Conservation (phyloP, 2,113 vertebrate genomes). For the Trinectes maculatus region DNA sequence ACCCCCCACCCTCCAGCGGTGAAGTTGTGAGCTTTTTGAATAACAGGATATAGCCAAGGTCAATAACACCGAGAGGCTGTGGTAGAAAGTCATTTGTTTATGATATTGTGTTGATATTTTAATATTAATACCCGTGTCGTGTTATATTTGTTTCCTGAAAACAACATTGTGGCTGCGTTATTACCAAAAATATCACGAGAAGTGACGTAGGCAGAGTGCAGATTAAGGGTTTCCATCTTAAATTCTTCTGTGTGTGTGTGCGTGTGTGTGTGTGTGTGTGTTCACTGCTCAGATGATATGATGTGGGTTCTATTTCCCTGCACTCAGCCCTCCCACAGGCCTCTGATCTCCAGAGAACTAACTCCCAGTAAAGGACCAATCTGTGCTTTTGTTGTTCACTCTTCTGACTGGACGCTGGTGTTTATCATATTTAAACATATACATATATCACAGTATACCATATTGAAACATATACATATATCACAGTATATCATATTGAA, state of each 20-base stretch:
- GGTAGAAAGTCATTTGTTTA: conserved; percentile 5
- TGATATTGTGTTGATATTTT: conserved; percentile 32
- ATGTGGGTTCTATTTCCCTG: conserved; percentile 73
- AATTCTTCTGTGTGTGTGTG: conserved; percentile 57
- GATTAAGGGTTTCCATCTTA: conserved; percentile 74
- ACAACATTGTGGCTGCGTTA: conserved; percentile 53
- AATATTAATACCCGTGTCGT: conserved; percentile 27
- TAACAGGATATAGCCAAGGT: conserved; percentile 76
- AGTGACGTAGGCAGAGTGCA: conserved; percentile 61
- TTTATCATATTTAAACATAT: too few relatives aligned
- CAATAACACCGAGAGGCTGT: conserved; percentile 26
- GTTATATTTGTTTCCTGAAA: conserved; percentile 1
- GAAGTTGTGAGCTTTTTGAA: conserved; percentile 59
- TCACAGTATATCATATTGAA: too few relatives aligned
- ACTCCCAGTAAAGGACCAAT: too few relatives aligned
- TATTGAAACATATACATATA: too few relatives aligned
- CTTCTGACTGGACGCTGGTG: too few relatives aligned
- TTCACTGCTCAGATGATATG: conserved; percentile 67
- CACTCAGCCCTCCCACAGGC: conserved; percentile 47
- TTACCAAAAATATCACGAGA: conserved; percentile 70
- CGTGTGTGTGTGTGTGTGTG: conserved; percentile 33
- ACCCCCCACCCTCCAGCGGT: conserved; percentile 2
- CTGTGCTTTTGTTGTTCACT: too few relatives aligned
- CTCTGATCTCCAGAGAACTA: too few relatives aligned
- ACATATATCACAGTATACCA: too few relatives aligned